Conservation (phyloP, 2,113 vertebrate genomes). For the Phycodurus eques region DNA sequence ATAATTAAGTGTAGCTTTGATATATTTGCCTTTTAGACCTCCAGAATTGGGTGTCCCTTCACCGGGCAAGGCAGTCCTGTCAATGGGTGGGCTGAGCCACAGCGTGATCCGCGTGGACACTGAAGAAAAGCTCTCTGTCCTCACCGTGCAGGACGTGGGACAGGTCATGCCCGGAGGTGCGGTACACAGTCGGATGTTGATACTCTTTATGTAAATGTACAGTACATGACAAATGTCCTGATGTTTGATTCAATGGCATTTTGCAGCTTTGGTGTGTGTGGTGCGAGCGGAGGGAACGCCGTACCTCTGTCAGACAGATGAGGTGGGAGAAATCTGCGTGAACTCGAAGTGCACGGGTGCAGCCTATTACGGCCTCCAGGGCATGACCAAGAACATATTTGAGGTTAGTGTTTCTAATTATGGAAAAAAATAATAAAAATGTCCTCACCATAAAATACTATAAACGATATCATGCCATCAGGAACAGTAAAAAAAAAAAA, state of each 20-base stretch:
- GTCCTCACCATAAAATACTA: not conserved
- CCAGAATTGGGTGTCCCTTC: slow-evolving; percentile 87
- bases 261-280: slow-evolving; percentile 83
- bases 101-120: slow-evolving; percentile 91
- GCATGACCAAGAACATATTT: slow-evolving; percentile 92
- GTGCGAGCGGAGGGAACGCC: slow-evolving; percentile 89
- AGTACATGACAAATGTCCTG: not conserved
- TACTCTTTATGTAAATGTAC: not conserved
- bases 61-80: slow-evolving; percentile 89
- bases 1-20: not conserved
- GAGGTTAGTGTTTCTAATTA: slow-evolving; percentile 75
- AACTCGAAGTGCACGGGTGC: slow-evolving; percentile 81
- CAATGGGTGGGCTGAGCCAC: slow-evolving; percentile 90
- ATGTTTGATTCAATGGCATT: not conserved
- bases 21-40: slow-evolving; percentile 70
- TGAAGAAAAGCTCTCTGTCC: slow-evolving; percentile 91
- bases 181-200: not conserved
- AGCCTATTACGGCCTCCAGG: slow-evolving; percentile 86
- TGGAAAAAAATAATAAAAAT: not conserved
- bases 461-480: not conserved
- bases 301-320: slow-evolving; percentile 88
- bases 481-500: not conserved
- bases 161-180: slow-evolving; percentile 94
- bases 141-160: slow-evolving; percentile 93
- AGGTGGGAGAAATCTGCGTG: slow-evolving; percentile 92